These are phyloP conservation scores for Tetragnatha montana DNA, from an alignment of 2,888 invertebrate species.

Conservation along the genomic window DNA sequence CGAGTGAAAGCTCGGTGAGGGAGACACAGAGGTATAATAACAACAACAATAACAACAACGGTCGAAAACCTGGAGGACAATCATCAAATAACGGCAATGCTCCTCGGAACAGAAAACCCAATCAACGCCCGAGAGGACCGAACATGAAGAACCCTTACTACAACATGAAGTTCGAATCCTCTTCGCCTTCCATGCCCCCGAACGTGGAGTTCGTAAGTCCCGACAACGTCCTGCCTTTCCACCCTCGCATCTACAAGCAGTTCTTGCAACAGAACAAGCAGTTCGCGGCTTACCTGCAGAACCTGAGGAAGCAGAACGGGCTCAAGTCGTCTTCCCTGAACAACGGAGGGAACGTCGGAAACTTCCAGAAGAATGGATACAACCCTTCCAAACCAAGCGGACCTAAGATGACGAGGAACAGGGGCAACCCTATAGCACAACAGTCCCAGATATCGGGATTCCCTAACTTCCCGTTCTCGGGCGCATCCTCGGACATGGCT, in stretches of 20 bases:
- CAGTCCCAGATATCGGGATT: slow-evolving; percentile 21
- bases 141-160: slow-evolving; percentile 44
- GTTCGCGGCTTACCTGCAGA: slow-evolving; percentile 10
- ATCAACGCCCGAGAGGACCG: slow-evolving; percentile 41
- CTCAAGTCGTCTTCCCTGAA: not conserved
- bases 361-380: slow-evolving; percentile 11
- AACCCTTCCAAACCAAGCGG: not conserved
- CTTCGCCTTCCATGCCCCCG: slow-evolving; percentile 45
- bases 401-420: slow-evolving; percentile 36
- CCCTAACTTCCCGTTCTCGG: slow-evolving; percentile 24
- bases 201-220: slow-evolving; percentile 65
- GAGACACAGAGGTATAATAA: slow-evolving; percentile 24
- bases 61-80: not conserved
- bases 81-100: not conserved
- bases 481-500: slow-evolving; percentile 7
- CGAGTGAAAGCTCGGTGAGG: slow-evolving; percentile 14
- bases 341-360: slow-evolving; percentile 9
- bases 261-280: slow-evolving; percentile 61
- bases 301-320: slow-evolving; percentile 27
- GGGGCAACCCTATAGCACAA: slow-evolving; percentile 20
- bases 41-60: not conserved
- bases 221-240: slow-evolving; percentile 57
- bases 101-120: slow-evolving; percentile 15
- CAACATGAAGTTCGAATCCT: slow-evolving; percentile 56
- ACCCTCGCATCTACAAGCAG: slow-evolving; percentile 61